A percentile compares a stretch with the other conserved stretches of the same genome.
These are phyloP conservation scores for Euplagia quadripunctaria DNA, from an alignment of 2,888 invertebrate genomes.

Conservation along the genomic window DNA sequence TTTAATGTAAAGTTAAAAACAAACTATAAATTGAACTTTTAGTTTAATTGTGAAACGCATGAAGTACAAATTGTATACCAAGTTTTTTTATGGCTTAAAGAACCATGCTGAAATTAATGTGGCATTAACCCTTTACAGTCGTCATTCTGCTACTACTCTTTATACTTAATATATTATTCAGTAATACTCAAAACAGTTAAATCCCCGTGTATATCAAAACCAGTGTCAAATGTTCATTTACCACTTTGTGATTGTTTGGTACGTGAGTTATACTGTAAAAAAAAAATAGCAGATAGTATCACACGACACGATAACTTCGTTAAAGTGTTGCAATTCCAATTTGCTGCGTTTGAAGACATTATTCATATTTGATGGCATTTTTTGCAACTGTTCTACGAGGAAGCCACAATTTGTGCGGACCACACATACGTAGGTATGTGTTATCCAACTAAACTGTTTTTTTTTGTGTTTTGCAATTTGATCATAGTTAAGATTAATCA, in stretches of 20 bases:
- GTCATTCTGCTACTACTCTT: no score
- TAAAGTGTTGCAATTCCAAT: constrained; percentile 35
- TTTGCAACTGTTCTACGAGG: constrained; percentile 25
- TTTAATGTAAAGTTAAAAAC: no score
- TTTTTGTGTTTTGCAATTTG: no score
- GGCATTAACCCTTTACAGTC: no score
- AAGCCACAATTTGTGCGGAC: not conserved
- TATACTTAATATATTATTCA: no score
- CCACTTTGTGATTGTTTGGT: not conserved
- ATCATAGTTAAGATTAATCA: no score
- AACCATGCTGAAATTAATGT: no score
- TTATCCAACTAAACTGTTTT: no score
- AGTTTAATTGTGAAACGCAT: no score
- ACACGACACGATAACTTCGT: constrained; percentile 36
- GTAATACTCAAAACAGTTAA: not conserved
- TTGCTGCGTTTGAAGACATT: constrained; percentile 42
- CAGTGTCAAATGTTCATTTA: not conserved
- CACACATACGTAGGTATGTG: not conserved
- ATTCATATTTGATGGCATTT: constrained; percentile 49
- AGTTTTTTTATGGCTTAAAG: no score
- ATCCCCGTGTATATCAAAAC: not conserved
- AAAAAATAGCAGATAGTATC: constrained; percentile 14
- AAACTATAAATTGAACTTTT: no score
- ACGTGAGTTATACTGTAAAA: constrained; percentile 11
- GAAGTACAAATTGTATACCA: no score